Evolutionary conservation across 2,113 vertebrate species (phyloP).

Genomic region (Ammodytes marinus): DNA sequence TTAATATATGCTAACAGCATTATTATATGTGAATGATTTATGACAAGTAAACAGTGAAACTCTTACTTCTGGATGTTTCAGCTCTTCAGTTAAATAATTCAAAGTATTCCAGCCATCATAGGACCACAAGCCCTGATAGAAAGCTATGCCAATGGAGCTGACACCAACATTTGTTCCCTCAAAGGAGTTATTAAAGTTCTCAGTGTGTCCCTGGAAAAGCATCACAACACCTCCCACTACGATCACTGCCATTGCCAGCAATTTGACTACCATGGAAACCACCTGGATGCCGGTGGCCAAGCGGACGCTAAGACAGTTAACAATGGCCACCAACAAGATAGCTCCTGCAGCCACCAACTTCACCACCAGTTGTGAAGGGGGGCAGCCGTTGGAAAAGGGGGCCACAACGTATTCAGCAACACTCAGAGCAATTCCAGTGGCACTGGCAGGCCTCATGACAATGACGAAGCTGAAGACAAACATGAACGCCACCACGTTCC

Average conservation of each 20-base stretch:
- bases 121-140: conserved; percentile 91
- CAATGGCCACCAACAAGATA: conserved; percentile 81
- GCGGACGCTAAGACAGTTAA: conserved; percentile 87
- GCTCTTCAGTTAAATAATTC: conserved; percentile 88
- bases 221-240: conserved; percentile 80
- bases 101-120: conserved; percentile 91
- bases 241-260: conserved; percentile 83
- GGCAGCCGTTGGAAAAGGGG: conserved; percentile 84
- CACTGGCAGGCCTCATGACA: conserved; percentile 85
- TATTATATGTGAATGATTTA: not conserved
- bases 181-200: conserved; percentile 84
- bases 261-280: conserved; percentile 80
- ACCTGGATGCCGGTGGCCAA: conserved; percentile 83
- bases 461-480: conserved; percentile 83
- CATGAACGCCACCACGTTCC: conserved; percentile 86
- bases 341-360: conserved; percentile 82
- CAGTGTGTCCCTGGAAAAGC: conserved; percentile 78
- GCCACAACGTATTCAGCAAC: conserved; percentile 86
- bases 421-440: conserved; percentile 85
- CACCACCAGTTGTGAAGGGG: conserved; percentile 70
- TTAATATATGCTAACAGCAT: not conserved
- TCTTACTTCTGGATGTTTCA: conserved; percentile 87
- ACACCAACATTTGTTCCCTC: conserved; percentile 76
- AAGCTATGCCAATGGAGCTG: conserved; percentile 82
- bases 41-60: not conserved